Base-by-base conservation (phyloP, 2,888 invertebrate genomes). In the Dexiosoma caninum region DNA sequence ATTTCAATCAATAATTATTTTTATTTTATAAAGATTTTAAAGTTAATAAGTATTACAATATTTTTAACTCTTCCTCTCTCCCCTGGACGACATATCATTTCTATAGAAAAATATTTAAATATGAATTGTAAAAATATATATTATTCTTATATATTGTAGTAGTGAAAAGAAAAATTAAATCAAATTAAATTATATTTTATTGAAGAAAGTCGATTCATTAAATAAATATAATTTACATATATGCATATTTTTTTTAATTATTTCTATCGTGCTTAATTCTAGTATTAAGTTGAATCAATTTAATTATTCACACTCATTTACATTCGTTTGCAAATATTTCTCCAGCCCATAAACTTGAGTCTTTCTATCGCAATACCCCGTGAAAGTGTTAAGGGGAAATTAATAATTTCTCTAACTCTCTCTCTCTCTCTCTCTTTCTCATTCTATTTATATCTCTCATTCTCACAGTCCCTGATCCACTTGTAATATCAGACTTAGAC, bases 101-200 rank as follows among this genome's bases (percentile, higher is more conserved):
- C 72, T 69, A 69, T 81, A 81, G 81, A 81, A 81, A 81, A 81
- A 77, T 81, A 81, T 81, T 81, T 81, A 77, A 74, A 77, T 69
- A 81, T 53, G 64, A 81, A 74, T 81, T 81, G 64, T 51, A 64
- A 57, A 71, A 71, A 51, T 66, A 44, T 37, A 71, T 69, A 80
- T 80, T 67, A 57, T 80, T 72, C 60, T 62, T 62, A 74, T 59
- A 74, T 40, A 71, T 71, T 76, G 55, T 74, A 81, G 69, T 77
- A 74, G 51, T 57, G 35, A 67, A 64, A 66, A 57, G 9, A 14
- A 42, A 72, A 12, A n/a, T n/a, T n/a, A n/a, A n/a, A n/a, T n/a
- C n/a, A n/a, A 57, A 64, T 19, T 55, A 66, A 55, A 46, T 37
- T 44, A 46, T 67, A 35, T 69, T 37, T 46, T 23, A 55, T 55